These are phyloP conservation scores for Clitarchus hookeri DNA, from an alignment of 2,888 invertebrate genomes.

Conservation along the genomic window DNA sequence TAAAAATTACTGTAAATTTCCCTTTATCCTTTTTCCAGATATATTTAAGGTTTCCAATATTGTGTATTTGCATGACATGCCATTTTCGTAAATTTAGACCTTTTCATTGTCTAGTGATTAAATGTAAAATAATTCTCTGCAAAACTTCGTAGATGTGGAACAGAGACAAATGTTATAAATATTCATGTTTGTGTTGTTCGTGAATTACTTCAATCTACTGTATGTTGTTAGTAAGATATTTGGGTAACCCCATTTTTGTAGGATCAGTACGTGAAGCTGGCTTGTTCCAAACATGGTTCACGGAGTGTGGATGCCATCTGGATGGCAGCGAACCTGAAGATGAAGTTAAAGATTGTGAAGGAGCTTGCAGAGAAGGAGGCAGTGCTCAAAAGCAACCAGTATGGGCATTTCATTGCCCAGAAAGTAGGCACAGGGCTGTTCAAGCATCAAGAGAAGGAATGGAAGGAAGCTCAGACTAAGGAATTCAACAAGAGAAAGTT, in stretches of 20 bases:
- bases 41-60: too few species aligned
- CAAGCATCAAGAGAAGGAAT: constrained; percentile 68
- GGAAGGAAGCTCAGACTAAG: constrained; percentile 63
- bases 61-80: too few species aligned
- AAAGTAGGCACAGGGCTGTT: constrained; percentile 72
- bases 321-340: constrained; percentile 62
- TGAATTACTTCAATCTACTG: too few species aligned
- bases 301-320: constrained; percentile 76
- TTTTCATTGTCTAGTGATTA: too few species aligned
- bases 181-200: too few species aligned
- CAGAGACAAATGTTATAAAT: too few species aligned
- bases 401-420: constrained; percentile 69
- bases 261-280: constrained; percentile 70
- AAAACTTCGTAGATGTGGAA: too few species aligned
- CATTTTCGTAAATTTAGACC: too few species aligned
- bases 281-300: constrained; percentile 74
- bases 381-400: constrained; percentile 67
- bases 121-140: too few species aligned
- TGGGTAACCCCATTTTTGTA: constrained; percentile 48
- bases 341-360: constrained; percentile 67
- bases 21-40: too few species aligned
- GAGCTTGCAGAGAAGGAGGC: constrained; percentile 70
- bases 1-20: too few species aligned
- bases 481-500: constrained; percentile 54
- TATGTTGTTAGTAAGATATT: too few species aligned